These are phyloP conservation scores for Cabera pusaria DNA, from an alignment of 2,888 invertebrate species.

Conservation along the genomic window DNA sequence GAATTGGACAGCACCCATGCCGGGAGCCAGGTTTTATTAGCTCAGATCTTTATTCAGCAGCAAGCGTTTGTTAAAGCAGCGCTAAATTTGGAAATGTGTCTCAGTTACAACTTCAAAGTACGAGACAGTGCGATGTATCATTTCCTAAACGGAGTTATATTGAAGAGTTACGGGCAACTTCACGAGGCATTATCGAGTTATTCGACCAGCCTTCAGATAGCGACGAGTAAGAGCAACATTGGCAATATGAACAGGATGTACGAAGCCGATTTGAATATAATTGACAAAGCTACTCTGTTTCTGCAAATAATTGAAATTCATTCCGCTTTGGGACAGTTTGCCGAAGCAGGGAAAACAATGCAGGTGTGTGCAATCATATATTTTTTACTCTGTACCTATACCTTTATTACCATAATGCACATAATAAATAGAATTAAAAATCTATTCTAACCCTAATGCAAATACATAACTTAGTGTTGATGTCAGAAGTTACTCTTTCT, in stretches of 20 bases:
- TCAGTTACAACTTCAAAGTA: conserved; percentile 96
- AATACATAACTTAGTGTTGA: too few species aligned
- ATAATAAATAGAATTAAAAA: too few species aligned
- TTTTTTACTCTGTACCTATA: too few species aligned
- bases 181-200: conserved; percentile 90
- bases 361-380: too few species aligned
- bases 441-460: too few species aligned
- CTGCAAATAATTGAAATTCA: conserved; percentile 93
- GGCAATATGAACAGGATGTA: conserved; percentile 47
- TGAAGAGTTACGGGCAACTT: conserved; percentile 88
- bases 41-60: conserved; percentile 91
- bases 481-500: too few species aligned
- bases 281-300: conserved; percentile 94
- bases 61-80: conserved; percentile 89
- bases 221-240: conserved; percentile 62
- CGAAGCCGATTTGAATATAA: conserved; percentile 80
- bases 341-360: conserved; percentile 92
- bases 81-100: conserved; percentile 93
- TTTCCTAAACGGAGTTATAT: conserved; percentile 91
- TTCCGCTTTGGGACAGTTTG: conserved; percentile 86
- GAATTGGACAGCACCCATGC: conserved; percentile 91
- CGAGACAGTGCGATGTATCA: conserved; percentile 96
- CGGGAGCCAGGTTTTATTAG: conserved; percentile 93
- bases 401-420: too few species aligned
- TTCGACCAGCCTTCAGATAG: conserved; percentile 87